These are phyloP conservation scores for Oreochromis tanganicae DNA, from an alignment of 2,113 vertebrate species.

Conservation along the genomic window DNA sequence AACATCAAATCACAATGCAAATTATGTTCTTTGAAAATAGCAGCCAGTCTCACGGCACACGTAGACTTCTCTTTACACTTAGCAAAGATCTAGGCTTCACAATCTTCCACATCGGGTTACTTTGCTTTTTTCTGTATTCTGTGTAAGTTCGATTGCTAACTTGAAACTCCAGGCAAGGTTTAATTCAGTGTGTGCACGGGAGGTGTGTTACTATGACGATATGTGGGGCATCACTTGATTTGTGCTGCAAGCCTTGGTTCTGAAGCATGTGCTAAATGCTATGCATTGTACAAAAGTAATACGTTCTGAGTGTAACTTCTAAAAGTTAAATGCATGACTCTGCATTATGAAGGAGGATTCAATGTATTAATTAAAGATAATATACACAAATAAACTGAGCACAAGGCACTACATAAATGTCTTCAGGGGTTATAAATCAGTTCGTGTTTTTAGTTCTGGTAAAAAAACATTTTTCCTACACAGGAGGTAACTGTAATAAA, in stretches of 20 bases:
- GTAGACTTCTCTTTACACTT: not conserved
- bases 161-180: not conserved
- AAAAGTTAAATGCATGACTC: not conserved
- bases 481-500: not conserved
- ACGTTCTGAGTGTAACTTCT: fast-evolving
- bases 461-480: not conserved
- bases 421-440: not conserved
- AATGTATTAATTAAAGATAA: not conserved
- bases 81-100: not conserved
- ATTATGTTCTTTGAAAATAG: not conserved
- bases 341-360: not conserved
- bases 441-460: not conserved
- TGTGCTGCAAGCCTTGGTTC: not conserved
- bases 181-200: not conserved
- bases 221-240: not conserved
- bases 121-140: not conserved
- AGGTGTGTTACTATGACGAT: not conserved
- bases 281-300: not conserved
- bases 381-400: not conserved
- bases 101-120: not conserved
- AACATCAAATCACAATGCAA: not conserved
- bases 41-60: not conserved
- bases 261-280: not conserved
- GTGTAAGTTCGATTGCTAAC: not conserved
- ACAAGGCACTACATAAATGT: not conserved